Conservation (phyloP, 2,888 invertebrate species). For the Cremastinae sp. region DNA sequence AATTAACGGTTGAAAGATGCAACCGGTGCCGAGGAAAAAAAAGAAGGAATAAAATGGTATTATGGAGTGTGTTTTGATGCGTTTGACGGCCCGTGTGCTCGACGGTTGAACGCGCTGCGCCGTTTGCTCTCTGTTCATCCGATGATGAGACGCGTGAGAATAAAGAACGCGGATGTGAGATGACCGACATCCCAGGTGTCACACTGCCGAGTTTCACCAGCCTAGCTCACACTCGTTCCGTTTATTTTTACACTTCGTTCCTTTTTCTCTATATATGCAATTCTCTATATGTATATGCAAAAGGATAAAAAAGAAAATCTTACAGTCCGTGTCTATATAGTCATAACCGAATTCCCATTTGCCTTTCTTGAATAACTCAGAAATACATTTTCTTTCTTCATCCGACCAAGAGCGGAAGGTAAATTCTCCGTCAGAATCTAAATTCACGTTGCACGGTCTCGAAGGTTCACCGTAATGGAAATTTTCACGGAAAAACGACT, state of each 20-base stretch:
- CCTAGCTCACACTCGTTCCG: slow-evolving; percentile 1
- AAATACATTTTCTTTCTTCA: no score
- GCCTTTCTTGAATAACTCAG: no score
- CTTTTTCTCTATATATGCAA: no score
- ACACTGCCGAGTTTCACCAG: neutral
- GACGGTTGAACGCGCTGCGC: slow-evolving; percentile 18
- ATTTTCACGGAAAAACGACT: no score
- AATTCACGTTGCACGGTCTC: neutral
- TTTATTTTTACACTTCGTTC: neutral
- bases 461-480: no score
- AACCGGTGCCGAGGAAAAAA: slow-evolving; percentile 23
- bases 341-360: no score
- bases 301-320: no score
- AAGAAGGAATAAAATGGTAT: no score
- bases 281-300: no score
- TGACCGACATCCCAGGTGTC: slow-evolving; percentile 29
- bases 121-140: slow-evolving; percentile 45
- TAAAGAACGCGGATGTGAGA: slow-evolving; percentile 25
- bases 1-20: slow-evolving; percentile 39
- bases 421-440: no score
- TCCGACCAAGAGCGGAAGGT: no score
- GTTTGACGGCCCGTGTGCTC: slow-evolving; percentile 7
- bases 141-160: slow-evolving; percentile 46
- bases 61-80: slow-evolving; percentile 10
- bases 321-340: no score